Evolutionary conservation across 2,797 vertebrate species (phyloP), one percentile per base, ranked within the genome.

Genomic region (Gobionotothen gibberifrons): DNA sequence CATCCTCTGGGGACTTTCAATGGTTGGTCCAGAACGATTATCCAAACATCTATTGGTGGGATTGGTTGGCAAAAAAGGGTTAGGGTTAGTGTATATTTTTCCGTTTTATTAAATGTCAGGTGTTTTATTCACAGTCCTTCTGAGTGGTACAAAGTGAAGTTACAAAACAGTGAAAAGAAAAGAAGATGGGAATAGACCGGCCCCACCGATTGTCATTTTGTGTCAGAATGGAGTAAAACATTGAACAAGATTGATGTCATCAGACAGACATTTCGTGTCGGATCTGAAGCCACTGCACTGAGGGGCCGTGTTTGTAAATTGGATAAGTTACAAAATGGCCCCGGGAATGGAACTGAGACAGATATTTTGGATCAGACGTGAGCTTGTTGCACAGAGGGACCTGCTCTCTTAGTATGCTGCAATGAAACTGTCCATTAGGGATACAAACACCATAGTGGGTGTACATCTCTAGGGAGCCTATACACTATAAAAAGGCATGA

Each of bases 181-280:
- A 59, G 7, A 40, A 36, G 4, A 54, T 55, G 68, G 65, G 39
- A 83, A 82, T 61, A 63, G 22, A 64, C 64, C 17, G 49, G 74
- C 44, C 58, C 32, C 48, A 61, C 72, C 66, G 65, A 83, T 78
- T 84, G 76, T 67, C 44, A 82, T 72, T 82, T 66, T 61, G 39
- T 0, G 17, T 65, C 59, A 69, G 72, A 83, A 81, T 79, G 53
- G 78, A 78, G 43, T 39, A 39, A 60, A 60, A 65, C 73, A 43
- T 64, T 69, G 69, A 85, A 79, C 63, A 59, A 10, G 57, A 80
- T 68, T 67, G 74, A 81, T 82, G 78, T 67, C 68, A 76, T 22
- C 61, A 72, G 63, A 49, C 54, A 63, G 66, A 69, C 67, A 75
- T 74, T 76, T 76, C 6, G 57, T 81, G 74, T 74, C 72, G 83